Conservation (phyloP, 2,888 invertebrate genomes). For the Sisyra terminalis region DNA sequence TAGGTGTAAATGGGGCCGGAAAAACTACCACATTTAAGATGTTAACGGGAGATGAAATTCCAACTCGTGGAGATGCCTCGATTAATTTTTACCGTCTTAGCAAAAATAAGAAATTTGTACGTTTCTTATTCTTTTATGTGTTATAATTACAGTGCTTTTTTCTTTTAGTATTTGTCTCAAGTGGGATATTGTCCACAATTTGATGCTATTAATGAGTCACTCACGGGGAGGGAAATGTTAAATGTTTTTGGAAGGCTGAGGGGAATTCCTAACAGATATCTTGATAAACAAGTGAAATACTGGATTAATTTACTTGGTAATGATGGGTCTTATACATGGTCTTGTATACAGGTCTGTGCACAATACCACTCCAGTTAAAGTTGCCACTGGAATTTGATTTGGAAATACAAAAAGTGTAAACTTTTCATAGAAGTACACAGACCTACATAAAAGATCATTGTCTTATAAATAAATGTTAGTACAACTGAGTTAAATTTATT, state of each 20-base stretch:
- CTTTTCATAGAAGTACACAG: no score
- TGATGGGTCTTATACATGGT: no score
- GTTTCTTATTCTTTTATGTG: no score
- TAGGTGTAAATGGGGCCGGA: constrained; percentile 80
- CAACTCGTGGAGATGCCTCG: constrained; percentile 26
- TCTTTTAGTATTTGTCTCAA: constrained; percentile 43
- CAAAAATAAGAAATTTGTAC: constrained; percentile 1
- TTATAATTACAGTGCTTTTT: not conserved
- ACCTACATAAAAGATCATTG: no score
- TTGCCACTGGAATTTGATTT: no score
- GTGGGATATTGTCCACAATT: constrained; percentile 88
- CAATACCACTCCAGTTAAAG: no score
- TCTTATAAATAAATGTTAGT: no score
- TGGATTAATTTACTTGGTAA: not conserved
- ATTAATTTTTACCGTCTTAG: constrained; percentile 6
- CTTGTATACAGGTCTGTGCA: no score
- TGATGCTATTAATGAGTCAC: constrained; percentile 59
- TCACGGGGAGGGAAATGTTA: constrained; percentile 62
- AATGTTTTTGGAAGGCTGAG: constrained; percentile 52
- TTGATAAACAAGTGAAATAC: not conserved
- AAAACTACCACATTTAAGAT: constrained; percentile 76
- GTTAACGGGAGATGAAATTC: constrained; percentile 50
- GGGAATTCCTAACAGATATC: constrained; percentile 33
- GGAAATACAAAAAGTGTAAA: no score
- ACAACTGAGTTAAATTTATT: not conserved